Evolutionary conservation across 2,888 invertebrate genomes (phyloP).

Genomic region (Hofmannophila pseudospretella): DNA sequence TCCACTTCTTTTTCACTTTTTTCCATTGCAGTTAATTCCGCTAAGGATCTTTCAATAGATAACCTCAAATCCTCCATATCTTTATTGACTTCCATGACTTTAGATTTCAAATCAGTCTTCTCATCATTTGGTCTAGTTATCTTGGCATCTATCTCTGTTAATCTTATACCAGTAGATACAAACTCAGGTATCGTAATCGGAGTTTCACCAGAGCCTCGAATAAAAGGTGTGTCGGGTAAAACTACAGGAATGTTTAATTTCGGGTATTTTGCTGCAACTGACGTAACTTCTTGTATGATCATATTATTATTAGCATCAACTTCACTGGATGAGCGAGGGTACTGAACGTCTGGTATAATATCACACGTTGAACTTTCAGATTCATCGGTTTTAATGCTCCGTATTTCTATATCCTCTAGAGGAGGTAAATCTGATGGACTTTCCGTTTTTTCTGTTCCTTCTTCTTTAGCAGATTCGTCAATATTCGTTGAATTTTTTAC

Average conservation of each 20-base stretch:
- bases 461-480: neutral
- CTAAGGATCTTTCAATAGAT: slow-evolving; percentile 64
- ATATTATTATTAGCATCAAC: slow-evolving; percentile 51
- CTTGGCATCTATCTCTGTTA: slow-evolving; percentile 18
- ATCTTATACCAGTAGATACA: slow-evolving; percentile 19
- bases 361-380: slow-evolving; percentile 34
- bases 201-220: slow-evolving; percentile 41
- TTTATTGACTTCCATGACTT: slow-evolving; percentile 65
- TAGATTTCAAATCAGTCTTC: slow-evolving; percentile 60
- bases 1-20: slow-evolving; percentile 42
- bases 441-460: slow-evolving; percentile 12
- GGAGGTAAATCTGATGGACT: slow-evolving; percentile 9
- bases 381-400: slow-evolving; percentile 31
- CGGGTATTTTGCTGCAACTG: slow-evolving; percentile 23
- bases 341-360: slow-evolving; percentile 49
- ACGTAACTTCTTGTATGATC: slow-evolving; percentile 46
- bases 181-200: slow-evolving; percentile 30
- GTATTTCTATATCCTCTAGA: slow-evolving; percentile 28
- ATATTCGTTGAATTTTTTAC: neutral
- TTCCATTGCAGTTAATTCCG: slow-evolving; percentile 56
- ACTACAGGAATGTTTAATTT: slow-evolving; percentile 27
- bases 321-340: slow-evolving; percentile 54
- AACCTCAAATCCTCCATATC: slow-evolving; percentile 63
- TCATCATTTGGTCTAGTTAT: slow-evolving; percentile 23
- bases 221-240: slow-evolving; percentile 30